Evolutionary conservation across 2,888 invertebrate species (phyloP).

Genomic region (Panopea generosa): DNA sequence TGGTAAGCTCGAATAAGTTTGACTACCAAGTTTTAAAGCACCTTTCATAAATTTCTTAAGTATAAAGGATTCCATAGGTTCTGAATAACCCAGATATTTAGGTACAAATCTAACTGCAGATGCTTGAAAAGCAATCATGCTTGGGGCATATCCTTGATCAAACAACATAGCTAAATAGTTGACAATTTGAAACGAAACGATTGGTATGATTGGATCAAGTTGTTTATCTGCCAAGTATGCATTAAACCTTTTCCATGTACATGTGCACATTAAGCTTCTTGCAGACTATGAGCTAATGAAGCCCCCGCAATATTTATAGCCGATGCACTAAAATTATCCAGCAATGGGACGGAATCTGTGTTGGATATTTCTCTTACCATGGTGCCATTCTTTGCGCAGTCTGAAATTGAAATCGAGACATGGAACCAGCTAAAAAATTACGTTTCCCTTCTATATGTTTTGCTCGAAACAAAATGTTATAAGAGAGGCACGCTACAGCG

Average conservation of each 20-base stretch:
- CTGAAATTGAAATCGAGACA: conserved; percentile 39
- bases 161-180: too few species aligned
- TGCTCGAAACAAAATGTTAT: neutral
- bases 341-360: neutral
- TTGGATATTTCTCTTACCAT: neutral
- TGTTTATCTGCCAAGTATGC: too few species aligned
- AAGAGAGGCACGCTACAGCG: conserved; percentile 12
- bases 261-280: neutral
- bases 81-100: neutral
- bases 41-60: conserved; percentile 1
- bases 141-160: neutral
- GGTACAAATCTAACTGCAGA: neutral
- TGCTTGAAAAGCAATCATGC: neutral
- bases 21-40: neutral
- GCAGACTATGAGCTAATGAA: neutral
- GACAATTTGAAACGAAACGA: neutral
- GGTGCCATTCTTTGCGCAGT: conserved; percentile 35
- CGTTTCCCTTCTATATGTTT: neutral
- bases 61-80: neutral
- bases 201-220: neutral
- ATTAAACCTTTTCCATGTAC: too few species aligned
- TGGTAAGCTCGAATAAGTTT: neutral
- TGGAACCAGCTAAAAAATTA: neutral
- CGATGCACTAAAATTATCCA: neutral
- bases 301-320: neutral